Evolutionary conservation across 2,113 vertebrate species (phyloP), one percentile per base, ranked within the genome.

Genomic region (Ctenodactylus gundi): DNA sequence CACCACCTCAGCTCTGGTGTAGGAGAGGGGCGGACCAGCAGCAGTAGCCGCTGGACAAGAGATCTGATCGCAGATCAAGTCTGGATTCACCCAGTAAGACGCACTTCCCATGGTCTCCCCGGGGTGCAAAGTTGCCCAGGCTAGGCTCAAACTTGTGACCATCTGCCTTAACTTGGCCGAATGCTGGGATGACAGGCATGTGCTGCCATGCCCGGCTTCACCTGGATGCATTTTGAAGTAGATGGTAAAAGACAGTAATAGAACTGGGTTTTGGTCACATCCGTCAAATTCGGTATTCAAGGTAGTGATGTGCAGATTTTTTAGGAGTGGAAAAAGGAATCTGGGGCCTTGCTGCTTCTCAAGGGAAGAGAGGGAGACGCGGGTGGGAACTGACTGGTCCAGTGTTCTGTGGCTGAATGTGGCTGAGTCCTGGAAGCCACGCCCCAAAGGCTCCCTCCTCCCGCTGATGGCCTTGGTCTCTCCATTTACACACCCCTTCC

Each of bases 371-470:
- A 78, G n/a, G 72, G 39, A 64, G 7, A 20, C 36, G 25, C 64
- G 18, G 41, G 58, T 77, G 25, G 29, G 75, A 85, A 80, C n/a
- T 60, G 39, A 53, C 34, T 31, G 46, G 12, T 17, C 18, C 36
- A 41, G 23, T n/a, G n/a, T 53, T 41, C 21, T 7, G 46, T 25
- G 46, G 49, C 58, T 36, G 13, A 41, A 17, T 6, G 76, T 53
- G 44, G 34, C 31, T 68, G 85, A 46, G 60, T 57, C 53, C 64
- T 36, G 36, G 60, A 9, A 18, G 67, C 10, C 51, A 21, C n/a
- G n/a, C n/a, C 2, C 68, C 1, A 0, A 55, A 23, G 6, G 6
- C 1, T 3, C n/a, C 1, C 29, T 72, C n/a, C 7, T n/a, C n/a
- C n/a, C n/a, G n/a, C n/a, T n/a, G n/a, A n/a, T n/a, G n/a, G n/a